Evolutionary conservation across 1,140 invertebrate species (phyloP), one percentile per base, ranked within the genome.

Genomic region (Asbolus verrucosus): DNA sequence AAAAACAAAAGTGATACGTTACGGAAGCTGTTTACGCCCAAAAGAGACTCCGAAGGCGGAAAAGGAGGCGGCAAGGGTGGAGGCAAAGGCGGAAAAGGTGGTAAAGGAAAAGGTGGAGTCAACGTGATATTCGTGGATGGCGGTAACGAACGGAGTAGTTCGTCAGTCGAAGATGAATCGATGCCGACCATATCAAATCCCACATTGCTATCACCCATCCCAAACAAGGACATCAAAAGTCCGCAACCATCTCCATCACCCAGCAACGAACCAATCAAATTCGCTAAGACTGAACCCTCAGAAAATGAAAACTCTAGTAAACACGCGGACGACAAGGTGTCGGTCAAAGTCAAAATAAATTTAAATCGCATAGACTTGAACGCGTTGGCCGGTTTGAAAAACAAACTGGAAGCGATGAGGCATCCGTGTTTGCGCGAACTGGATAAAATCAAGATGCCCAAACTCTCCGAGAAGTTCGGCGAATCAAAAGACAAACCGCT

Each of bases 1-100:
- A 90, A 90, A 71, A 92, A 91, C 77, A 92, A 92, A 78, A 90
- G 83, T 70, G 87, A 87, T 67, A 91, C 89, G 0, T 75, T 92
- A 18, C 81, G 87, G 1, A 90, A 88, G 73, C 78, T 92, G 8
- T 92, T 91, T 76, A 86, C 83, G 0, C 79, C 78, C 8, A 79
- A 80, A 63, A 65, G 73, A 5, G 79, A 80, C 62, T 74, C 77
- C 1, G 79, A 80, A 61, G 79, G 79, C 5, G 81, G 82, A 0
- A 86, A 85, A 68, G 83, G 85, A 15, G 83, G 80, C 5, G 83
- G 80, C 1, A 86, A 85, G 74, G 83, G 84, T 61, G 87, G 87
- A 11, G 85, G 83, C 0, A 87, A 87, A 69, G 85, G 86, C 18
- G 84, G 83, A 0, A 85, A 84, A 75, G 85, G 84, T 60, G 84